Evolutionary conservation across 2,888 invertebrate genomes (phyloP), one percentile per base, ranked within the genome.

Genomic region (Pherbina coryleti): DNA sequence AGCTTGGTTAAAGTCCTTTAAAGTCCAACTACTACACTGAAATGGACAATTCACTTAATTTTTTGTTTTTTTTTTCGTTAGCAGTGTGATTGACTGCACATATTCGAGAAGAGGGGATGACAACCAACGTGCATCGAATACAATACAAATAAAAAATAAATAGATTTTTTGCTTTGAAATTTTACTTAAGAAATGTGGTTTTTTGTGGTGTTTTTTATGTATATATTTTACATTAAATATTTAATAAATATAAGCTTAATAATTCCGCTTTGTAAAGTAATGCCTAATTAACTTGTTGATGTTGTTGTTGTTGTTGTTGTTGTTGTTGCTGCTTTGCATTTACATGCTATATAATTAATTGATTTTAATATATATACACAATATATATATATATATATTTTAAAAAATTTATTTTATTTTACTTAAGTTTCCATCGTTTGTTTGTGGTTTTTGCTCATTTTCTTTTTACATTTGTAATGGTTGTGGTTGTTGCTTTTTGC

Each of bases 321-420:
- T 78, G 76, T 28, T 74, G 71, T 9, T 51, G 53, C 11, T 53
- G 49, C 49, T 75, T 75, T 5, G 67, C 31, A 75, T 79, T 51
- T 76, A 28, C 64, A 64, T 64, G 31, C 64, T 34, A 64, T 64
- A n/a, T 8, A 64, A 64, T 64, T n/a, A 34, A 64, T 64, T 34
- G 44, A 44, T 11, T 44, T 44, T 44, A 11, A 44, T 44, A 11
- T 11, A 14, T 37, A 7, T 37, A 37, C 14, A 44, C 14, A 44
- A 7, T 37, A 37, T 44, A 44, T 44, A 44, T 44, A 44, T 44
- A 11, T 11, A 44, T 11, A 44, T 11, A 44, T 7, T 44, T 44
- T 1, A 44, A 2, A 8, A 8, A 8, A 37, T 37, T 37, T 7
- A 37, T 37, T 8, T 44, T 31, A 84, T 83, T 84, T 85, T 81